A percentile compares a stretch with the other conserved stretches of the same genome.
Conservation (phyloP, 92 coral and sea anemone species). For the Phenganax stokvisi region DNA sequence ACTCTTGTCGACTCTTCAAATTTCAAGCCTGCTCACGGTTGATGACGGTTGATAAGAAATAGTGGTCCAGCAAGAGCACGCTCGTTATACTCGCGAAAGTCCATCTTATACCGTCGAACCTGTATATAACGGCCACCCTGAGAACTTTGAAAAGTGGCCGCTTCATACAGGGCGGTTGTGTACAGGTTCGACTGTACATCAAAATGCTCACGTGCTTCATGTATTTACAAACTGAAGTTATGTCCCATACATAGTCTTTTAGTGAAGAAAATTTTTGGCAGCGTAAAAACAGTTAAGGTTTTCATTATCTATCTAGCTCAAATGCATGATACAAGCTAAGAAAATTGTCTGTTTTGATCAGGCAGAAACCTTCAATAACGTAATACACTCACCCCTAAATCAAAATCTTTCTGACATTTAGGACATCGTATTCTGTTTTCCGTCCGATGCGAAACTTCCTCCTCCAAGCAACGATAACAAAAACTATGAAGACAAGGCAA, state of each 20-base stretch:
- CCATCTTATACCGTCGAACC: too few species aligned
- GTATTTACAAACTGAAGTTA: too few species aligned
- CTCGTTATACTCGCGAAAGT: too few species aligned
- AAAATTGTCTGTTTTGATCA: not conserved
- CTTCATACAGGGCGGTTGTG: too few species aligned
- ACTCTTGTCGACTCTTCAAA: too few species aligned
- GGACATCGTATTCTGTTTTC: constrained; percentile 40
- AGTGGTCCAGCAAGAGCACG: not conserved
- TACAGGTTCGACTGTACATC: too few species aligned
- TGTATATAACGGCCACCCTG: too few species aligned
- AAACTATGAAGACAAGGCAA: constrained; percentile 94
- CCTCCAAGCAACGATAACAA: constrained; percentile 90
- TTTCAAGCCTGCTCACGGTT: not conserved
- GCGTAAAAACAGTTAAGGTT: too few species aligned
- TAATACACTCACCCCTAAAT: constrained; percentile 24
- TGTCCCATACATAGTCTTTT: too few species aligned
- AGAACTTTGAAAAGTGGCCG: too few species aligned
- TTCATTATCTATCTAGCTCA: not conserved
- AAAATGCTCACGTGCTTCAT: too few species aligned
- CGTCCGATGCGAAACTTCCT: constrained; percentile 76
- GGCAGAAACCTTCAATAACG: not conserved
- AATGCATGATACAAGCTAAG: not conserved
- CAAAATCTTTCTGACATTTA: constrained; percentile 36
- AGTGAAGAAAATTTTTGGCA: too few species aligned
- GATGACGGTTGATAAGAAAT: not conserved